Conservation (phyloP, 2,113 vertebrate genomes). For the Phrynosoma blainvillii region DNA sequence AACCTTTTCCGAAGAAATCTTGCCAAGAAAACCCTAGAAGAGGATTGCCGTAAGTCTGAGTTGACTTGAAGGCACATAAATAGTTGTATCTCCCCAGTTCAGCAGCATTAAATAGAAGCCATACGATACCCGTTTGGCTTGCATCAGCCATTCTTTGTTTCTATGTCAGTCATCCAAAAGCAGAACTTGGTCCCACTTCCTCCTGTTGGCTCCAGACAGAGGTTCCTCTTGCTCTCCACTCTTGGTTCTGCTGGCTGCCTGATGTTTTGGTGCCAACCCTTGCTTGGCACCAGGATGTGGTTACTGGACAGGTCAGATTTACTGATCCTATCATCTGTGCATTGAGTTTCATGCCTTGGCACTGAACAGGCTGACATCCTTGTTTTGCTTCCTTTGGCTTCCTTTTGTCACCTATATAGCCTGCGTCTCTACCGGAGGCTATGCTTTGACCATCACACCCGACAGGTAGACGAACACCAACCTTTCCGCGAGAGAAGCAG, state of each 20-base stretch:
- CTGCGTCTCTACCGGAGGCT: background rate
- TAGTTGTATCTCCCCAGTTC: background rate
- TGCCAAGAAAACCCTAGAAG: too few species aligned
- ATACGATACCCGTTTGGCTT: background rate
- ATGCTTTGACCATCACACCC: background rate
- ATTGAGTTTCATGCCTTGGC: background rate
- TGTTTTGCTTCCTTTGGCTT: background rate
- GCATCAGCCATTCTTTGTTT: background rate
- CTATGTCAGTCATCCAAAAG: background rate
- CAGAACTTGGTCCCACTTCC: background rate
- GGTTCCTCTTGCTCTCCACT: background rate
- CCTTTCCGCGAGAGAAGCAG: too few species aligned
- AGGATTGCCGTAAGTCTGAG: too few species aligned
- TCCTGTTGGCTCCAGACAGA: background rate
- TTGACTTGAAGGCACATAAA: too few species aligned
- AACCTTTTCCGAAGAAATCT: too few species aligned
- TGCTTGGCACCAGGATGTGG: slow-evolving; percentile 8
- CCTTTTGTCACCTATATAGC: background rate
- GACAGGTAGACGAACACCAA: too few species aligned
- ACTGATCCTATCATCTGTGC: slow-evolving; percentile 7
- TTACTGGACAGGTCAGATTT: slow-evolving; percentile 6
- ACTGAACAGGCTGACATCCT: background rate
- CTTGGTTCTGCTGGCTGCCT: background rate
- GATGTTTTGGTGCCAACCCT: background rate
- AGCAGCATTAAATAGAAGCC: background rate